Evolutionary conservation across 2,797 vertebrate genomes (phyloP), one percentile per base, ranked within the genome.

Genomic region (Thaleichthys pacificus): DNA sequence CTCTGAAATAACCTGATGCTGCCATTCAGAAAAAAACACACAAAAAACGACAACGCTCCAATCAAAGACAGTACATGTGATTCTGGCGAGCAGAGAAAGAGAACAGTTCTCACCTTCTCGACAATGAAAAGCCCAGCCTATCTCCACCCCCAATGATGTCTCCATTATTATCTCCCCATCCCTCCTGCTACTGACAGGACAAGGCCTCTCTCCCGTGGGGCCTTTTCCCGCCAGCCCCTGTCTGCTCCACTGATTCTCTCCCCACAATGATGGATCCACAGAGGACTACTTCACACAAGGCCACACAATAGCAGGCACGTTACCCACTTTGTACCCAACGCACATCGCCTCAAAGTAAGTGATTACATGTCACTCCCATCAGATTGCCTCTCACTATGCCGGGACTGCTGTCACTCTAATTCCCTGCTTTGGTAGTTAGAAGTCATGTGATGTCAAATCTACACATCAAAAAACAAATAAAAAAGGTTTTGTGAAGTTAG

Each of bases 111-210:
- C 75, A 26, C 77, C 77, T 70, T 80, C 62, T 49, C 64, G 49
- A 11, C 38, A 58, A 56, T 17, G 19, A 86, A 87, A 81, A 80
- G 85, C 67, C 77, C 82, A 88, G 81, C 74, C 85, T 88, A 87
- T 90, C 87, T 89, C 76, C 73, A 82, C 80, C 77, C 82, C 85
- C 83, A 80, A 81, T 90, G 89, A 91, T 91, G 91, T 86, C 84
- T 90, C 84, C 76, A 88, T 91, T 88, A 89, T 90, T 88, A 86
- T 87, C 84, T 83, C 85, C 68, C 74, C 69, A 57, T 86, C 84
- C 85, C 85, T 85, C 79, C 70, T 7, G 63, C 68, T 75, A 61
- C 83, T 73, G 84, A 87, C 81, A 87, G 88, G 85, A 91, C 81
- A 83, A 86, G 84, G 86, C 86, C 78, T 84, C 21, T 3, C 32